Conservation (phyloP, 2,888 invertebrate species). For the Agrypnus murinus region DNA sequence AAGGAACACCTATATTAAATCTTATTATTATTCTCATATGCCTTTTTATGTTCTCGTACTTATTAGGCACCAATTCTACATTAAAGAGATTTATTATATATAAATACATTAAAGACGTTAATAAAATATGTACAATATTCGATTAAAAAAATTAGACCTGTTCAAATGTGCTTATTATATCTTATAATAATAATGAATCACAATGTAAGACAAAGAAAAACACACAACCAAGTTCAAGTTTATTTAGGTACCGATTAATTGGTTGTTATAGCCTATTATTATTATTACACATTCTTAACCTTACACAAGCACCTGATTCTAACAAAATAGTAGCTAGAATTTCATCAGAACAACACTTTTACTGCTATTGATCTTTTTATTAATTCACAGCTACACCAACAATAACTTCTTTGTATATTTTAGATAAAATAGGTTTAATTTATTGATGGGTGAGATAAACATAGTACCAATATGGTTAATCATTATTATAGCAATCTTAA, state of each 20-base stretch:
- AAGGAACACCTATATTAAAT: constrained; percentile 30
- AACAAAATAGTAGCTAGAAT: too few species aligned
- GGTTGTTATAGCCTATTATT: background rate
- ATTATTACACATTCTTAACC: background rate
- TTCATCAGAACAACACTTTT: too few species aligned
- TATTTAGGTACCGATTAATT: background rate
- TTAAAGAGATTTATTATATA: constrained; percentile 15
- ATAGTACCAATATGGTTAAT: too few species aligned
- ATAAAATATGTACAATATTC: constrained; percentile 28
- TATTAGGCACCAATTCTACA: constrained; percentile 25
- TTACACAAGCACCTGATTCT: too few species aligned
- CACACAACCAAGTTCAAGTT: constrained; percentile 14
- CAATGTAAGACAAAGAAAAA: constrained; percentile 18
- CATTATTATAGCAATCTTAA: too few species aligned
- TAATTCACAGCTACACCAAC: too few species aligned
- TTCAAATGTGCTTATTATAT: constrained; percentile 23
- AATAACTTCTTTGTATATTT: too few species aligned
- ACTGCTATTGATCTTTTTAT: too few species aligned
- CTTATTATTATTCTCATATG: constrained; percentile 5
- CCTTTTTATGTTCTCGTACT: constrained; percentile 11
- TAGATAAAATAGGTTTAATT: too few species aligned
- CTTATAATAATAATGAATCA: constrained; percentile 7
- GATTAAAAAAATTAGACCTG: constrained; percentile 33
- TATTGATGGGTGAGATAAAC: too few species aligned
- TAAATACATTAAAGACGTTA: constrained; percentile 9